Evolutionary conservation across 2,888 invertebrate species (phyloP).

Genomic region (Harmothoe impar): DNA sequence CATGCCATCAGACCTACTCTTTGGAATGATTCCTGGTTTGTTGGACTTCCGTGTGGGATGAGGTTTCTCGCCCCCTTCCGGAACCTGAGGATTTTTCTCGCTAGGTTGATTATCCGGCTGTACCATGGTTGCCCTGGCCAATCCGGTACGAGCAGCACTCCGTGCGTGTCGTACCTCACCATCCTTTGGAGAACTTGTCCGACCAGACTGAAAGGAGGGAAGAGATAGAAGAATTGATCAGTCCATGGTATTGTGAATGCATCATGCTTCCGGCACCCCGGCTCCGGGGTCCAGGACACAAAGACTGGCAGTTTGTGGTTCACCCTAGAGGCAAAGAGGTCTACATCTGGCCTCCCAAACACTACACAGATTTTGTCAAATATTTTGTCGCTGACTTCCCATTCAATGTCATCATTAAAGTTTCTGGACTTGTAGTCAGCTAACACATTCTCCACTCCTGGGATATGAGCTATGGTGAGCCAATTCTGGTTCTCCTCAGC

Average conservation of each 20-base stretch:
- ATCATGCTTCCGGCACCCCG: not conserved
- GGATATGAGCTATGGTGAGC: too few relatives aligned
- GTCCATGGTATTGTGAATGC: not conserved
- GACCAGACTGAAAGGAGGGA: not conserved
- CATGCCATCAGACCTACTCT: too few relatives aligned
- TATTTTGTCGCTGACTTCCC: too few relatives aligned
- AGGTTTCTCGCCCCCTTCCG: not conserved
- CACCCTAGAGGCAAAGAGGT: too few relatives aligned
- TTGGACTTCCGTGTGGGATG: too few relatives aligned
- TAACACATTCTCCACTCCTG: too few relatives aligned
- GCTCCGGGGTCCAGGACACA: not conserved
- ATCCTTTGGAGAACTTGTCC: not conserved
- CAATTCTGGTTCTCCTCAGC: too few relatives aligned
- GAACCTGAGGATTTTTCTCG: not conserved
- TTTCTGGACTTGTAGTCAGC: too few relatives aligned
- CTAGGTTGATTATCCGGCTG: not conserved
- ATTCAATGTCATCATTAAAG: too few relatives aligned
- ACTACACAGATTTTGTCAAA: too few relatives aligned
- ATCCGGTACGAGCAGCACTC: not conserved
- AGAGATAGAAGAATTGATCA: not conserved
- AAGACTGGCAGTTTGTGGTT: not conserved
- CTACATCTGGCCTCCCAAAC: too few relatives aligned
- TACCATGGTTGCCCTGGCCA: not conserved
- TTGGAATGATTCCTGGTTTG: too few relatives aligned
- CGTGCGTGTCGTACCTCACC: not conserved